A percentile compares a stretch with the other conserved stretches of the same genome.
Evolutionary conservation across 1,140 invertebrate species (phyloP).

Genomic region (Littorina saxatilis): DNA sequence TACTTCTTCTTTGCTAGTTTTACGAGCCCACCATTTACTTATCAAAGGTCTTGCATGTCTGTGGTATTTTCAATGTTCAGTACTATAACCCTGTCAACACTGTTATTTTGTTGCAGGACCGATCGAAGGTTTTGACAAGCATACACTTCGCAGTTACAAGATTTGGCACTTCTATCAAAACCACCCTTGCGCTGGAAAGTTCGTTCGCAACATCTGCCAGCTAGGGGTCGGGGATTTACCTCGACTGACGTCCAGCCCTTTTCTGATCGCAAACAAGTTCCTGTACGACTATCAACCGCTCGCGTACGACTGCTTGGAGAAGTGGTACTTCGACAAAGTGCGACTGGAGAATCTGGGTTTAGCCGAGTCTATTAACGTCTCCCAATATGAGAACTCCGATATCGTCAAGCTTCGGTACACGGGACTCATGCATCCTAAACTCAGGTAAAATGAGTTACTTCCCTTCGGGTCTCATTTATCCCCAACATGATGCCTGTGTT

Average conservation of each 20-base stretch:
- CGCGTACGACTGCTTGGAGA: conserved; percentile 56
- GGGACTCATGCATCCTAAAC: conserved; percentile 6
- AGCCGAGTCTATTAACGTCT: conserved; percentile 1
- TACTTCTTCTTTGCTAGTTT: too few relatives aligned
- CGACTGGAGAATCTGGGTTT: conserved; percentile 21
- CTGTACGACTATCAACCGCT: conserved; percentile 44
- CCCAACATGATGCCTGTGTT: too few relatives aligned
- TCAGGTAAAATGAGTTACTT: too few relatives aligned
- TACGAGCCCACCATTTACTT: too few relatives aligned
- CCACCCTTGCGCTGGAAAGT: conserved; percentile 34
- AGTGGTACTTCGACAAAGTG: conserved; percentile 45
- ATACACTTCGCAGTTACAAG: conserved; percentile 38
- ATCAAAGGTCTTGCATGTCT: too few relatives aligned
- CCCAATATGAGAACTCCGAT: conserved; percentile 11
- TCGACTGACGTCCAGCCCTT: conserved; percentile 23
- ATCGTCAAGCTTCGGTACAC: conserved; percentile 21
- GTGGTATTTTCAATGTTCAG: too few relatives aligned
- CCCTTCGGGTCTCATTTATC: too few relatives aligned
- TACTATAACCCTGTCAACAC: too few relatives aligned
- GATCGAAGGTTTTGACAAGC: not conserved
- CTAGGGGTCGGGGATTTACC: conserved; percentile 48
- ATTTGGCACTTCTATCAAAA: conserved; percentile 36
- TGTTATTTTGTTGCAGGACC: not conserved
- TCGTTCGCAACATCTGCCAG: conserved; percentile 47
- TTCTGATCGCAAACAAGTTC: conserved; percentile 60